Conservation (phyloP, 2,888 invertebrate genomes). For the Dicycla oo region DNA sequence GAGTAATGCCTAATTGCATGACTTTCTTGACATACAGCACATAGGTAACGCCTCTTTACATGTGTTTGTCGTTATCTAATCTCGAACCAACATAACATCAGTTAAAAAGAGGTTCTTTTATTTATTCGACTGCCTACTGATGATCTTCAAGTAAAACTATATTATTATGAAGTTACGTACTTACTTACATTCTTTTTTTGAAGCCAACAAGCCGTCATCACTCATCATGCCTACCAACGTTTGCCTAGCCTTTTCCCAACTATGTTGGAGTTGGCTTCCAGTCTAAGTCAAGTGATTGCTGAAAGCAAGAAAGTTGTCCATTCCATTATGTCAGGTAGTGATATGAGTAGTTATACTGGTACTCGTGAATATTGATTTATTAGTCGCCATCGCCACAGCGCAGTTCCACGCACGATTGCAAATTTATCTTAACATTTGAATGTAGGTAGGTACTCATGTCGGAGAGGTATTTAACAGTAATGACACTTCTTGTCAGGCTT, state of each 20-base stretch:
- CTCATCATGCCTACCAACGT: too few relatives aligned
- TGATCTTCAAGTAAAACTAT: neutral
- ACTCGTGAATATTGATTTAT: constrained; percentile 32
- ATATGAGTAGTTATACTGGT: constrained; percentile 13
- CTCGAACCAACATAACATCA: constrained; percentile 9
- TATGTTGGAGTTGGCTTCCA: too few relatives aligned
- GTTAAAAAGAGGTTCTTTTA: neutral
- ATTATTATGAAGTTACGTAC: too few relatives aligned
- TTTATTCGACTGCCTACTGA: neutral
- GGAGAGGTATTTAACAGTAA: constrained; percentile 38
- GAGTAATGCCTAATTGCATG: constrained; percentile 23
- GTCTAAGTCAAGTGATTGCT: constrained; percentile 13
- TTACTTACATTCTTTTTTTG: neutral
- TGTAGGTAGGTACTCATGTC: constrained; percentile 1
- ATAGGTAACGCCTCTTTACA: constrained; percentile 1
- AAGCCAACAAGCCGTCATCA: constrained; percentile 3
- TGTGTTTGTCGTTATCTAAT: constrained; percentile 31
- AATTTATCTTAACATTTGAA: constrained; percentile 49
- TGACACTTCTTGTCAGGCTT: constrained; percentile 44
- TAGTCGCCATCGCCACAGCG: constrained; percentile 13
- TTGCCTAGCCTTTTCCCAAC: too few relatives aligned
- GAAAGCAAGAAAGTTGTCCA: constrained; percentile 39
- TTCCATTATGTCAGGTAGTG: constrained; percentile 14
- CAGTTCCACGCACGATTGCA: constrained; percentile 35
- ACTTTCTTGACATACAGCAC: constrained; percentile 34